Percentiles rank a stretch among this genome's conserved stretches.
Conservation (phyloP, 2,113 vertebrate genomes). For the Serilophus lunatus region DNA sequence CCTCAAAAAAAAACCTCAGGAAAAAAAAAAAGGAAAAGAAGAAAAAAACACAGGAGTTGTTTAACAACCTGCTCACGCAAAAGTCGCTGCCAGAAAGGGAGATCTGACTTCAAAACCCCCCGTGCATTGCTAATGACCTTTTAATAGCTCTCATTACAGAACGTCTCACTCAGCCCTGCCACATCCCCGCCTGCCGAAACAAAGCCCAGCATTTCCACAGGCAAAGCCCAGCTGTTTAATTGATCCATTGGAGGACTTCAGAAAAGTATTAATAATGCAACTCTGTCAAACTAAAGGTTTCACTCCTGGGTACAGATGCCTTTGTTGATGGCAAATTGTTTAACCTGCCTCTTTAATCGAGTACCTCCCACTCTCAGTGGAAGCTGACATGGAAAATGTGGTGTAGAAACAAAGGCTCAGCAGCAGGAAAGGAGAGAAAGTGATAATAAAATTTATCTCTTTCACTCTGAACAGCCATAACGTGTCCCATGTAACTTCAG, state of each 20-base stretch:
- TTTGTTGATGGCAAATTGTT: background rate
- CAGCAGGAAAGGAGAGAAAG: background rate
- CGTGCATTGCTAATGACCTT: background rate
- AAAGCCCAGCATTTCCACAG: background rate
- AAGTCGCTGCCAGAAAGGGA: background rate
- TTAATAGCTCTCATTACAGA: background rate
- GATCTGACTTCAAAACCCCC: background rate
- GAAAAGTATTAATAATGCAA: background rate
- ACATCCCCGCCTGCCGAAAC: background rate
- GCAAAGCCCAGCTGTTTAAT: background rate
- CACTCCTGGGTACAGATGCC: background rate
- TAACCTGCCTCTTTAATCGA: background rate
- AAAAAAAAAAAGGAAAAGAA: rapidly evolving
- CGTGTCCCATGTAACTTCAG: background rate
- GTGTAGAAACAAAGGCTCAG: background rate
- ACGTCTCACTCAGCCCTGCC: background rate
- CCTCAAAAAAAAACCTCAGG: background rate
- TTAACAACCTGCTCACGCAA: background rate
- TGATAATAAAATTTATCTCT: background rate
- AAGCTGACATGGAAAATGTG: background rate
- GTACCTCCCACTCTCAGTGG: background rate
- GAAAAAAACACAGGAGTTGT: background rate
- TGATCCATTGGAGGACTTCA: background rate
- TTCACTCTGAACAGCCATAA: background rate
- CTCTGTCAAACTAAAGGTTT: background rate